Base-by-base conservation (phyloP, 2,888 invertebrate genomes). In the Marasmarcha lunaedactyla region DNA sequence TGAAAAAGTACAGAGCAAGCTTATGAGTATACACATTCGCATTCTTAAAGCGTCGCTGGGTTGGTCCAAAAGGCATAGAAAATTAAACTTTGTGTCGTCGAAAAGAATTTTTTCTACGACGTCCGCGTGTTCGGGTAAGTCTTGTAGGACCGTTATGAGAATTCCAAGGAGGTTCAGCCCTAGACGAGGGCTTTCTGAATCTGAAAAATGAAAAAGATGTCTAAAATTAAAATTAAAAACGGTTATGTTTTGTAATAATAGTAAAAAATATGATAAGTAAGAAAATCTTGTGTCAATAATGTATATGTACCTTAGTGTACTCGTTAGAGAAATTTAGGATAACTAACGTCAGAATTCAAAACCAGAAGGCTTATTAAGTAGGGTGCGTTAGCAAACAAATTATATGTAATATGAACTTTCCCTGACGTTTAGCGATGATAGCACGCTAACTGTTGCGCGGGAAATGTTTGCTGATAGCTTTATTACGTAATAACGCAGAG, bases 41-140 rank as follows among this genome's bases (percentile, higher is more conserved):
- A 88, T 86, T 50, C 86, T 78, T 5, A 90, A 52, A 0, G 85
- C 65, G 41, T 86, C 81, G 50, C 85, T 85, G 0, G 86, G 78
- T 54, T 87, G 86, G 49, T 86, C 83, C 41, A 90, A 62, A 38
- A 90, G 74, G 20, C 60, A 61, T 30, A 85, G 63, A 43, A 90
- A 84, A 54, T 87, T 81, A 41, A 72, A 74, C 2, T 70, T 69
- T 1, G 68, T 47, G 42, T 81, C 74, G 30, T 86, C 86, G 42
- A 89, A 77, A 3, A 92, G 71, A 43, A 94, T 88, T 52, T 87
- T 88, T 57, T 92, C 91, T 0, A 94, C 89, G 0, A 93, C 79
- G 42, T 90, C 90, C 0, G 89, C 88, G 58, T 93, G 90, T 56
- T 92, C 91, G 0, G 94, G 92, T 12, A 90, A 69, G 43, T 89